phyloP scores from a whole-genome alignment of 2,797 vertebrate genomes.

The Syngnathus rostellatus region DNA sequence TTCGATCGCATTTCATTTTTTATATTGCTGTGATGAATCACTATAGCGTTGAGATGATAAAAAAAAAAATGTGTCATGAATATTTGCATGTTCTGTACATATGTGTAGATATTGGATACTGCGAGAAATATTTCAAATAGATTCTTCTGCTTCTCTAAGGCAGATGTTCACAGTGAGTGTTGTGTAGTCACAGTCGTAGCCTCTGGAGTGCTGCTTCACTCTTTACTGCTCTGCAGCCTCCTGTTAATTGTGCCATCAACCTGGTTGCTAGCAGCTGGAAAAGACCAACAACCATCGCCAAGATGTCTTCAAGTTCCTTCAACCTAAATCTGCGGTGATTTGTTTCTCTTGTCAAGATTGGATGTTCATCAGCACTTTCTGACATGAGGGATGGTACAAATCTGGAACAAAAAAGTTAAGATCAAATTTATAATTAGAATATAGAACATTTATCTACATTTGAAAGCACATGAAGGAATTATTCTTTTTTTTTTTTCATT shows the following conservation, averaged over 20 bases:
- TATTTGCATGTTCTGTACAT: constrained; percentile 19
- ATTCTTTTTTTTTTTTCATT: constrained; percentile 41
- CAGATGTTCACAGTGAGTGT: constrained; percentile 50
- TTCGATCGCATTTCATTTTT: constrained; percentile 45
- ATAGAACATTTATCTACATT: constrained; percentile 22
- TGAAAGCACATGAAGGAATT: constrained; percentile 43
- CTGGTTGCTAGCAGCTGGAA: constrained; percentile 42
- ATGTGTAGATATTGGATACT: not conserved
- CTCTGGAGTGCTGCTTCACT: constrained; percentile 46
- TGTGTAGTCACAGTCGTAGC: constrained; percentile 28
- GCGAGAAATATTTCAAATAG: constrained; percentile 46
- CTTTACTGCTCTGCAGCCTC: constrained; percentile 47
- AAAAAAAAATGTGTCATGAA: constrained; percentile 54
- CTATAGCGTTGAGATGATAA: constrained; percentile 47
- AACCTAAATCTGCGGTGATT: constrained; percentile 29
- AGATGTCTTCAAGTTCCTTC: constrained; percentile 36
- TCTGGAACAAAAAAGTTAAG: constrained; percentile 12
- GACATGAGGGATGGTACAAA: constrained; percentile 21
- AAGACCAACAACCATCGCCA: constrained; percentile 39
- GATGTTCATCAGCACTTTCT: constrained; percentile 27
- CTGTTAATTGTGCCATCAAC: constrained; percentile 42
- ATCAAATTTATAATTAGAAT: constrained; percentile 16
- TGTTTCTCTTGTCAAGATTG: constrained; percentile 21
- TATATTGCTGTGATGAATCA: constrained; percentile 70
- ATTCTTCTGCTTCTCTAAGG: constrained; percentile 53